Base-by-base conservation (phyloP, 2,113 vertebrate genomes). In the Alouatta palliata region DNA sequence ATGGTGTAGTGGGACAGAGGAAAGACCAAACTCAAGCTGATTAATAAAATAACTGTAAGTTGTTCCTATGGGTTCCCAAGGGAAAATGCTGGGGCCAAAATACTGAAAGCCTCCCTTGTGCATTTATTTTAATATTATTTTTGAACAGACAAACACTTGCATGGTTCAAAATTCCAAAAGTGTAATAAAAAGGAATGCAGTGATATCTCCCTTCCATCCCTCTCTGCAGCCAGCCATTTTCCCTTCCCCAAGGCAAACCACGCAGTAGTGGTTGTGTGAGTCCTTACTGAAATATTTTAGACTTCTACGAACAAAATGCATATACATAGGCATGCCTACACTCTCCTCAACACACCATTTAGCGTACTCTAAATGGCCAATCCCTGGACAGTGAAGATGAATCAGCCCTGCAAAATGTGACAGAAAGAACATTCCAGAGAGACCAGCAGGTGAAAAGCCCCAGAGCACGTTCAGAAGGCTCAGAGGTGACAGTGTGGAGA, bases 321-420 rank as follows among this genome's bases (percentile, higher is more conserved):
- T 11, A 8, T 3, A n/a, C n/a, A 5, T 6, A 8, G 2, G 13
- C 35, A 7, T 5, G 32, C 30, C 11, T 4, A 7, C 8, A 6
- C 4, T 9, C 49, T 21, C 35, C 70, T 32, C 58, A 47, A 17
- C 43, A 0, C 58, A 16, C 43, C 27, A 27, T 43, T 54, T n/a
- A 56, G n/a, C 79, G 8, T n/a, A 17, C 52, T 43, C 47, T 25
- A 17, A 52, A 37, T 70, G 43, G 54, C 37, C 12, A 47, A 27
- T 32, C 16, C 45, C 37, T 2, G 17, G 43, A 47, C 27, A 13
- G 12, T 35, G 5, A 68, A 35, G 14, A 21, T 35, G 25, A 13
- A 11, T 49, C 64, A 43, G 43, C 8, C 58, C n/a, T 71, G 49
- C 58, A 71, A 54, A 54, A 8, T 37, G 58, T 4, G 20, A 23